Evolutionary conservation across 2,113 vertebrate species (phyloP), one percentile per base, ranked within the genome.

Genomic region (Nycticebus coucang): DNA sequence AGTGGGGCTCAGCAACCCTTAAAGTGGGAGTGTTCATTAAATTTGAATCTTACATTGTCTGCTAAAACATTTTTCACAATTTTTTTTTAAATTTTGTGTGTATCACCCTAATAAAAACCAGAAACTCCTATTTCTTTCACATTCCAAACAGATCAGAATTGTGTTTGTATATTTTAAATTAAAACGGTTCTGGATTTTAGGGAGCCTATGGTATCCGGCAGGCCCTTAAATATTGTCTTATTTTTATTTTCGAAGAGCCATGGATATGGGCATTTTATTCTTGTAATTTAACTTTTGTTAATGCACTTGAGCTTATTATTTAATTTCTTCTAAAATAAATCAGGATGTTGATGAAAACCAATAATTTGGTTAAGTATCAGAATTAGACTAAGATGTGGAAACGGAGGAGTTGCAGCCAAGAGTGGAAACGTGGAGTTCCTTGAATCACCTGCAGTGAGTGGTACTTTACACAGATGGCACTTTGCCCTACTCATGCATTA

Each of bases 21-120:
- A 92, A 96, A 97, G 93, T 97, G 85, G 96, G 83, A 97, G 95
- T 95, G 80, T 92, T 41, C 69, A 72, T 83, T 64, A 96, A 88
- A 81, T 97, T 97, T 57, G 68, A 79, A 68, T 33, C 30, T 95
- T 64, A 60, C 68, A 66, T 68, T 84, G 55, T 75, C 88, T 92
- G 71, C 60, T 82, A 95, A 89, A 98, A 93, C 81, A 85, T 50
- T 93, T 30, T 89, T 80, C 50, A 68, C n/a, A 30, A 19, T 81
- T 19, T 30, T 81, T 28, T n/a, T n/a, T 3, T 26, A 26, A 62
- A 72, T 19, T 45, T 90, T 91, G 14, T 71, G 4, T 87, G 7
- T 83, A 4, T 74, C 4, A 0, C 87, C 59, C 82, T 64, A 33
- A n/a, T 50, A 50, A 79, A 59, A n/a, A 18, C 21, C 22, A 41